These are phyloP conservation scores for Anthophora plumipes DNA, from an alignment of 2,888 invertebrate genomes.

Conservation along the genomic window DNA sequence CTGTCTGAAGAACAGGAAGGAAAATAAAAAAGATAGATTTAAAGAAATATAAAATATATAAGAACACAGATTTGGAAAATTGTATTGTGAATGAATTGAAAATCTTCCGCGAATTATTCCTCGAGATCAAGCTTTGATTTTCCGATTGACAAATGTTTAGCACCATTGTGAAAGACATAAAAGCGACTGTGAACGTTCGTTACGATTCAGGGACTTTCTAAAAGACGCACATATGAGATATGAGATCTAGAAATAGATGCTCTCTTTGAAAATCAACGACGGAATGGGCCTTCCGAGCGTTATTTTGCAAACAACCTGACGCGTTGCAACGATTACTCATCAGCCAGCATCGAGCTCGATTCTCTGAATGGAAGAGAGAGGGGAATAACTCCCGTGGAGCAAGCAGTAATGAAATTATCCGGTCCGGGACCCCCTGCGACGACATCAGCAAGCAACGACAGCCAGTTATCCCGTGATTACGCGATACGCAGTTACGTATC, in stretches of 20 bases:
- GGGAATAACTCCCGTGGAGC: slow-evolving; percentile 72
- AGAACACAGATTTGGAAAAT: neutral
- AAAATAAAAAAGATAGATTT: no score
- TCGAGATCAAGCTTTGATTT: no score
- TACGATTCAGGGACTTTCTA: neutral
- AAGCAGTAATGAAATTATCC: slow-evolving; percentile 83
- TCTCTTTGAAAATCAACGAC: slow-evolving; percentile 30
- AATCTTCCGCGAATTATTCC: no score
- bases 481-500: slow-evolving; percentile 74
- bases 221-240: neutral
- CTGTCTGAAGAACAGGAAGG: no score
- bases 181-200: no score
- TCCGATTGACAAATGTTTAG: no score
- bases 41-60: no score
- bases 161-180: no score
- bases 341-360: slow-evolving; percentile 63
- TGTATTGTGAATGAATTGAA: no score
- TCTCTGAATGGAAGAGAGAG: slow-evolving; percentile 60
- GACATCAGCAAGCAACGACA: slow-evolving; percentile 76
- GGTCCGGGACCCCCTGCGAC: slow-evolving; percentile 80
- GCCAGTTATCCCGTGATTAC: slow-evolving; percentile 79
- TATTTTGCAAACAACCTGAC: slow-evolving; percentile 69
- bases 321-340: slow-evolving; percentile 64
- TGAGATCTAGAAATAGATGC: neutral
- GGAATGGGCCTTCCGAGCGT: slow-evolving; percentile 6